Conservation (phyloP, 2,888 invertebrate genomes). For the Andrena dorsata region DNA sequence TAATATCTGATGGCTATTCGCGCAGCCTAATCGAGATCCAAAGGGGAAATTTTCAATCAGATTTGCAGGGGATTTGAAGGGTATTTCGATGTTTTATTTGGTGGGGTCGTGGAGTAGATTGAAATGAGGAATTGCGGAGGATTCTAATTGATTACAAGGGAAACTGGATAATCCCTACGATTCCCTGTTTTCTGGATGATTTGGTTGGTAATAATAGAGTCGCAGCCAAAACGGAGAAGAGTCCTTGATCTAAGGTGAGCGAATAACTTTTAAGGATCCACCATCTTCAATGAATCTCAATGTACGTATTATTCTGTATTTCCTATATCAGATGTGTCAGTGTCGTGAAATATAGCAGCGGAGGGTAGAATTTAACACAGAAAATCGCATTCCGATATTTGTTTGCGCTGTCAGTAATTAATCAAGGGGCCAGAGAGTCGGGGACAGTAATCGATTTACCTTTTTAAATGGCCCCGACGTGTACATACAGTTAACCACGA, state of each 20-base stretch:
- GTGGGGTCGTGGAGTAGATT: too few relatives aligned
- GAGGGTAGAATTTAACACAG: conserved; percentile 24
- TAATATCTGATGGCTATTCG: not conserved
- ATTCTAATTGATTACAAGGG: too few relatives aligned
- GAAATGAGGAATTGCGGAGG: too few relatives aligned
- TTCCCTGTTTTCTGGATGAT: not conserved
- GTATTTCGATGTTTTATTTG: too few relatives aligned
- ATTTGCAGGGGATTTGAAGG: too few relatives aligned
- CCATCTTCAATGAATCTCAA: not conserved
- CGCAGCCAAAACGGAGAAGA: not conserved
- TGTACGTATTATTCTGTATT: not conserved
- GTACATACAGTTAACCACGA: conserved; percentile 45
- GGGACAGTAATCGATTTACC: conserved; percentile 58
- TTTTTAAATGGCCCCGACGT: conserved; percentile 48
- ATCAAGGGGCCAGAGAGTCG: conserved; percentile 32
- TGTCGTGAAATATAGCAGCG: conserved; percentile 35
- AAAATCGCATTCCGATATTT: conserved; percentile 56
- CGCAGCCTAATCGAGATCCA: not conserved
- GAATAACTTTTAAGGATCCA: not conserved
- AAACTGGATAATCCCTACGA: too few relatives aligned
- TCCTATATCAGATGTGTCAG: conserved; percentile 4
- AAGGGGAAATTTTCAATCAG: not conserved
- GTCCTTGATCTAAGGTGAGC: too few relatives aligned
- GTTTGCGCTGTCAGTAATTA: conserved; percentile 44
- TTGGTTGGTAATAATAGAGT: not conserved